Percentiles rank a stretch among this genome's conserved stretches.
phyloP scores from a whole-genome alignment of 2,888 invertebrate genomes.

The Bellardia pandia region DNA sequence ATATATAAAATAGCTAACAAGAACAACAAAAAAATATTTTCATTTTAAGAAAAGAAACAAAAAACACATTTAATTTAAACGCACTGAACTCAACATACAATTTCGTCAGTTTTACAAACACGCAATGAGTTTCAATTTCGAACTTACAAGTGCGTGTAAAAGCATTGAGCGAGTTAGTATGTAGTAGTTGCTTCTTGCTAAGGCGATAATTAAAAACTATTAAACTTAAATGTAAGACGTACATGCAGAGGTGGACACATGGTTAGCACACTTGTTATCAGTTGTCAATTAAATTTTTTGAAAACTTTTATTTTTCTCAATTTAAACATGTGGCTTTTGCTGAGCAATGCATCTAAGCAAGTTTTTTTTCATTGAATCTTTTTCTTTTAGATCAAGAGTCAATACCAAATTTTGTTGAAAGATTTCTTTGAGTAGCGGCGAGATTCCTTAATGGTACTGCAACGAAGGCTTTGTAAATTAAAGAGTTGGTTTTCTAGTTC shows the following conservation, averaged over 20 bases:
- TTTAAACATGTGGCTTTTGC: too few relatives aligned
- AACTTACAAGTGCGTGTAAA: slow-evolving; percentile 53
- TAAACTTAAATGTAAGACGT: slow-evolving; percentile 17
- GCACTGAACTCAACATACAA: slow-evolving; percentile 35
- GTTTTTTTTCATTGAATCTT: too few relatives aligned
- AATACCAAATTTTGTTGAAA: too few relatives aligned
- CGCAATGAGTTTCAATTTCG: slow-evolving; percentile 61
- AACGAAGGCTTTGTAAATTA: too few relatives aligned
- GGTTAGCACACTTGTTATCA: too few relatives aligned
- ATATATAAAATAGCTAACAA: not conserved
- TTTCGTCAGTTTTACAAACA: slow-evolving; percentile 41
- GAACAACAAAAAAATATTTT: slow-evolving; percentile 11
- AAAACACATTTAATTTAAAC: slow-evolving; percentile 9
- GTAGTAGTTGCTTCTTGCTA: slow-evolving; percentile 5
- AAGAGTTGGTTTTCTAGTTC: too few relatives aligned
- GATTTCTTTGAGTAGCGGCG: too few relatives aligned
- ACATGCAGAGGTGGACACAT: not conserved
- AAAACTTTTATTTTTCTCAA: too few relatives aligned
- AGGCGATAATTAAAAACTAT: slow-evolving; percentile 45
- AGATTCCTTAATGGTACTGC: too few relatives aligned
- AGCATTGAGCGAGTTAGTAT: not conserved
- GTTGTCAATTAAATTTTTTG: too few relatives aligned
- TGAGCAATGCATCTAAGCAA: too few relatives aligned
- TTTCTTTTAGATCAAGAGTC: too few relatives aligned
- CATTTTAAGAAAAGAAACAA: not conserved